These are phyloP conservation scores for Lethrus apterus DNA, from an alignment of 1,140 invertebrate genomes.

Conservation along the genomic window DNA sequence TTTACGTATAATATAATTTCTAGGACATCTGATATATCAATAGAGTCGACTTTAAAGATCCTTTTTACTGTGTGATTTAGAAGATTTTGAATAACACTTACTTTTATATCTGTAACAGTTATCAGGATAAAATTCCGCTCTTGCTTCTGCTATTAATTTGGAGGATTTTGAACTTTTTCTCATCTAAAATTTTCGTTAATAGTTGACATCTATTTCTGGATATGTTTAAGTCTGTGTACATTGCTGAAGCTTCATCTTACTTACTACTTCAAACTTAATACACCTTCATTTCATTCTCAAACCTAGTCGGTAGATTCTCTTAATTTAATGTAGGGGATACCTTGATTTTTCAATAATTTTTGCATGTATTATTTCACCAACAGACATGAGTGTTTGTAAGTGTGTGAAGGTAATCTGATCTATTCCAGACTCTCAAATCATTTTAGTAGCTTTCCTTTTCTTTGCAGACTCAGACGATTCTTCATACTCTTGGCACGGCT, in stretches of 20 bases:
- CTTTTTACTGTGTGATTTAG: background rate
- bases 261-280: too few relatives aligned
- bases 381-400: conserved; percentile 1
- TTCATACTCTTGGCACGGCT: too few relatives aligned
- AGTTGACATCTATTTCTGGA: background rate
- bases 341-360: too few relatives aligned
- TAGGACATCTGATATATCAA: background rate
- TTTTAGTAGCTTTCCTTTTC: conserved; percentile 1
- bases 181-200: background rate
- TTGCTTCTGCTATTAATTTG: background rate
- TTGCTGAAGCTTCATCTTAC: too few relatives aligned
- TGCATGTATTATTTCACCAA: too few relatives aligned
- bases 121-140: background rate
- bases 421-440: conserved; percentile 2
- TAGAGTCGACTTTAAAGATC: background rate
- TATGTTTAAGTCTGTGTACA: background rate
- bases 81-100: conserved; percentile 2
- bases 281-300: background rate
- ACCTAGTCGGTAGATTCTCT: background rate
- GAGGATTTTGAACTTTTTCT: background rate
- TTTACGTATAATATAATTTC: conserved; percentile 1
- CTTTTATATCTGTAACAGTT: background rate
- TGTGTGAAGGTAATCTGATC: conserved; percentile 4
- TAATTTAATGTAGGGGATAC: background rate
- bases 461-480: background rate